Percentiles rank a stretch among this genome's conserved stretches.
These are phyloP conservation scores for Coenonympha glycerion DNA, from an alignment of 2,888 invertebrate genomes.

Conservation along the genomic window DNA sequence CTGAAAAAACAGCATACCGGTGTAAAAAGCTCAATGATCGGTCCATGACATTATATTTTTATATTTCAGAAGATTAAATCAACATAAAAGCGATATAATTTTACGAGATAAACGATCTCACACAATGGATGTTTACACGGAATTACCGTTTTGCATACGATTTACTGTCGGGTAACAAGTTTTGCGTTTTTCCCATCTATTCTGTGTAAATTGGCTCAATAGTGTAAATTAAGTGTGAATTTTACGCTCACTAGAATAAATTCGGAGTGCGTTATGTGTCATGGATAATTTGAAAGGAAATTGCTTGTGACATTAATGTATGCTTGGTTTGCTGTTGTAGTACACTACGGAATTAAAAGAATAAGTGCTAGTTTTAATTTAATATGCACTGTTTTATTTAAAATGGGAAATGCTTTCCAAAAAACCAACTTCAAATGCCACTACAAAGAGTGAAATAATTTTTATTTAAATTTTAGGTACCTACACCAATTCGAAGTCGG, in stretches of 20 bases:
- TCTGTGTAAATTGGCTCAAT: too few relatives aligned
- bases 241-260: constrained; percentile 3
- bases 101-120: too few relatives aligned
- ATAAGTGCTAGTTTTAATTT: constrained; percentile 8
- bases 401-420: too few relatives aligned
- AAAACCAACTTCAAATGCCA: too few relatives aligned
- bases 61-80: too few relatives aligned
- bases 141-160: neutral
- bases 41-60: too few relatives aligned
- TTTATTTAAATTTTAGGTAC: too few relatives aligned
- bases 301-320: constrained; percentile 34
- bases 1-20: too few relatives aligned
- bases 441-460: too few relatives aligned
- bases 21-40: too few relatives aligned
- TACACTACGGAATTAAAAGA: constrained; percentile 8
- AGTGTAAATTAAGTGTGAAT: neutral
- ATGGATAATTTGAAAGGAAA: constrained; percentile 44
- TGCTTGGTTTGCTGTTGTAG: constrained; percentile 24
- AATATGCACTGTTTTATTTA: neutral
- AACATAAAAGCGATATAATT: constrained; percentile 13
- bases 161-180: neutral
- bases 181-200: constrained; percentile 11
- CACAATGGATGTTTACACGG: neutral
- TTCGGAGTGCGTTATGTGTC: constrained; percentile 36
- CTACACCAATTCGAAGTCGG: too few relatives aligned